These are phyloP conservation scores for Caenorhabditis inopinata DNA, from an alignment of 1,140 invertebrate species.

Conservation along the genomic window DNA sequence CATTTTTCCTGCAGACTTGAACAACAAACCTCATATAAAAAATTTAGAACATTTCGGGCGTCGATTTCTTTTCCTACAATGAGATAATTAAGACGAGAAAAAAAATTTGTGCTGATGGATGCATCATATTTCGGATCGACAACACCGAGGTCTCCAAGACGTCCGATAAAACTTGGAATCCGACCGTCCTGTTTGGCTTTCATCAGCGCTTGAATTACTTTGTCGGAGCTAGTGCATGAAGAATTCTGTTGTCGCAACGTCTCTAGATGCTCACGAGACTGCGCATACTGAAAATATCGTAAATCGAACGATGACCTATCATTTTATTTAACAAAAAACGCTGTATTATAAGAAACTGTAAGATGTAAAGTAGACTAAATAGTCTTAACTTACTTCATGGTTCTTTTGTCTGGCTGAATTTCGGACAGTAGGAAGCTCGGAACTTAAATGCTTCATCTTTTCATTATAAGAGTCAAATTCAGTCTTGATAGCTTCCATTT, in stretches of 20 bases:
- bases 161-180: not conserved
- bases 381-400: not conserved
- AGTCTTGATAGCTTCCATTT: not conserved
- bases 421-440: not conserved
- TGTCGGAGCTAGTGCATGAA: not conserved
- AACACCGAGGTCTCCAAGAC: constrained; percentile 87
- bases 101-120: constrained; percentile 90
- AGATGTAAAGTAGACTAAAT: not conserved
- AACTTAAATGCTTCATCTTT: not conserved
- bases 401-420: not conserved
- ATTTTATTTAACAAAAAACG: too few species aligned
- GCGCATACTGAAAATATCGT: not conserved
- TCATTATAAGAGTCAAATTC: not conserved
- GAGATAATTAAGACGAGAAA: constrained; percentile 80
- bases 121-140: constrained; percentile 92
- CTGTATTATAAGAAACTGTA: too few species aligned
- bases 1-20: not conserved
- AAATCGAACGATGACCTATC: too few species aligned
- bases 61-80: constrained; percentile 75
- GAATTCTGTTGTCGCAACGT: not conserved
- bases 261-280: not conserved
- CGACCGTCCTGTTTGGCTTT: constrained; percentile 4
- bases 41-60: constrained; percentile 63
- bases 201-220: not conserved
- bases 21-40: too few species aligned